Evolutionary conservation across 2,797 vertebrate genomes (phyloP).

Genomic region (Hippopotamyrus pictus): DNA sequence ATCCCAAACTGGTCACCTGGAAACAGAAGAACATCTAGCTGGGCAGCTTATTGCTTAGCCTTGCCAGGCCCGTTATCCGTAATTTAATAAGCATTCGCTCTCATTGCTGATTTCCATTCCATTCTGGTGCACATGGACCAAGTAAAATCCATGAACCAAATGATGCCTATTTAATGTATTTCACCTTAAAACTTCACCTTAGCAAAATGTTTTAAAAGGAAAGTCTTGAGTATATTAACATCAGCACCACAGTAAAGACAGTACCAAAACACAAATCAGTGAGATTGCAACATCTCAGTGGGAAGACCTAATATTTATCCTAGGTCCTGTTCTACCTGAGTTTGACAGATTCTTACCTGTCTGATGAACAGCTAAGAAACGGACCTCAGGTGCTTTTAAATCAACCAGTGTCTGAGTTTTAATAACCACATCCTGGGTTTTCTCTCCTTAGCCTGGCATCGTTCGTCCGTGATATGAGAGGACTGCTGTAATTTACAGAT

Average conservation of each 20-base stretch:
- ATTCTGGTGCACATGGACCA: not conserved
- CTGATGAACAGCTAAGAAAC: not conserved
- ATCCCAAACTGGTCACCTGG: not conserved
- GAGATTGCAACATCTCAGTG: not conserved
- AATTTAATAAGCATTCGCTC: not conserved
- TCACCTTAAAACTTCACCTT: not conserved
- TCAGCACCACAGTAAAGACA: not conserved
- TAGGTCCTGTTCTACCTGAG: not conserved
- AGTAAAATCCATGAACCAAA: not conserved
- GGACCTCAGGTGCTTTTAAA: not conserved
- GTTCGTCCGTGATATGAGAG: not conserved
- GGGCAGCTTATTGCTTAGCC: not conserved
- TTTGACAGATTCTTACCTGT: not conserved
- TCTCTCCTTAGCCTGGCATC: not conserved
- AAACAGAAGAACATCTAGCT: not conserved
- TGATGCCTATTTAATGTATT: not conserved
- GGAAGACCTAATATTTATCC: not conserved
- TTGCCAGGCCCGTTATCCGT: not conserved
- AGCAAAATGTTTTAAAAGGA: not conserved
- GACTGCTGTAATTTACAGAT: not conserved
- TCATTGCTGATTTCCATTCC: not conserved
- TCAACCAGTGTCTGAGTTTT: not conserved
- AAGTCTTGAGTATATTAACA: not conserved
- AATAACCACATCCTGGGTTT: not conserved
- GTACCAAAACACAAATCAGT: not conserved